Conservation (phyloP, 2,113 vertebrate species). For the Lota lota region DNA sequence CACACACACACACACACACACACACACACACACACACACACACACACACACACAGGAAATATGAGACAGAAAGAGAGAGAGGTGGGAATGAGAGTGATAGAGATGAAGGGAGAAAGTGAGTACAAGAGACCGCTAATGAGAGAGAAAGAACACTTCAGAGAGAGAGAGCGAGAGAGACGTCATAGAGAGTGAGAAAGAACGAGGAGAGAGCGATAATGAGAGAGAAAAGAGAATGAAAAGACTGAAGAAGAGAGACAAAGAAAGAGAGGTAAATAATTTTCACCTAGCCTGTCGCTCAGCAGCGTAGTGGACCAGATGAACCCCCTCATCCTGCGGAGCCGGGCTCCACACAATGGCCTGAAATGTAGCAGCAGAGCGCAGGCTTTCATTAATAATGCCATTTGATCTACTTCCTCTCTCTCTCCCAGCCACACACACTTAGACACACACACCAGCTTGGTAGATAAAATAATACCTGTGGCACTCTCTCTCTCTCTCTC, state of each 20-base stretch:
- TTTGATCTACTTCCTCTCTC: conserved; percentile 49
- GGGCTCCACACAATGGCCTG: conserved; percentile 10
- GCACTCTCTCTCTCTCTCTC: no score
- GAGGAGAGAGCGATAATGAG: no score
- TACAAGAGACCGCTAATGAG: no score
- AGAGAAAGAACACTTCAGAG: no score
- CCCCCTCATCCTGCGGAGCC: conserved; percentile 24
- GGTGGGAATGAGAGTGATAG: neutral
- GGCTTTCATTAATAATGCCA: conserved; percentile 53
- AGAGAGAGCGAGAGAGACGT: no score
- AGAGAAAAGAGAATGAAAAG: no score
- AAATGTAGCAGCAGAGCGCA: conserved; percentile 22
- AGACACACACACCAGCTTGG: neutral
- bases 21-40: no score
- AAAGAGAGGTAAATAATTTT: no score
- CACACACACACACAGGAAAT: neutral
- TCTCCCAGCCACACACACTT: neutral
- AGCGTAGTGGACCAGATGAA: conserved; percentile 29
- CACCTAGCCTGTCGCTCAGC: conserved; percentile 31
- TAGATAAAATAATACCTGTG: conserved; percentile 19
- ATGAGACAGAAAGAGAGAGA: neutral
- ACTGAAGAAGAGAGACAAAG: no score
- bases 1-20: no score
- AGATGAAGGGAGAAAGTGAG: no score
- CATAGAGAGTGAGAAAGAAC: no score